A percentile compares a stretch with the other conserved stretches of the same genome.
phyloP scores from a whole-genome alignment of 2,888 invertebrate genomes.

The Orthosia incerta region DNA sequence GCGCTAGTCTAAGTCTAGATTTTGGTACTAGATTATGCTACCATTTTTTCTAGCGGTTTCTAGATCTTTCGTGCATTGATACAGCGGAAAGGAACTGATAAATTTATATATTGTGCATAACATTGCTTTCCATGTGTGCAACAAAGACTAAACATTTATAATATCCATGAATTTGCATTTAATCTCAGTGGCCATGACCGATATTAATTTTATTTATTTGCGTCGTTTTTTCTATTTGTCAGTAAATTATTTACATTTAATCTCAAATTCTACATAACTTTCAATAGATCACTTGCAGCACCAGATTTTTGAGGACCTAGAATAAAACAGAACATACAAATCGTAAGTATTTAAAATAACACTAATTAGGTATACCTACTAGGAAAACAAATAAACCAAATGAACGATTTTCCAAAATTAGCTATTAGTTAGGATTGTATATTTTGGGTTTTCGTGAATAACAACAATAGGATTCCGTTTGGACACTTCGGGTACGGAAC shows the following conservation, averaged over 20 bases:
- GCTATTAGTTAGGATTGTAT: background rate
- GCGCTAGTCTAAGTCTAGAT: too few species aligned
- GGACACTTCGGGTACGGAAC: too few species aligned
- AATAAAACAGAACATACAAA: background rate
- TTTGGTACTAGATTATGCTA: too few species aligned
- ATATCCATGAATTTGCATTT: background rate
- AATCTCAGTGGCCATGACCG: slow-evolving; percentile 41
- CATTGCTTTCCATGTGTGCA: background rate
- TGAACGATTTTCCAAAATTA: background rate
- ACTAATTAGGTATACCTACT: background rate
- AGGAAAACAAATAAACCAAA: background rate
- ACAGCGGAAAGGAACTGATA: slow-evolving; percentile 31
- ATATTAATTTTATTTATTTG: background rate
- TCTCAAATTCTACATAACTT: background rate
- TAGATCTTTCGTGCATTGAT: background rate
- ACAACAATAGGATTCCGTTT: too few species aligned
- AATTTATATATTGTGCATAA: slow-evolving; percentile 6
- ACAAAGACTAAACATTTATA: background rate
- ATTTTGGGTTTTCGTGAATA: background rate
- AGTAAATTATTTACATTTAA: background rate
- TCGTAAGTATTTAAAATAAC: background rate
- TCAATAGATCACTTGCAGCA: background rate
- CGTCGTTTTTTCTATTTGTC: slow-evolving; percentile 4
- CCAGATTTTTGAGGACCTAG: background rate
- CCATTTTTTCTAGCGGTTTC: too few species aligned